Conservation (phyloP, 2,113 vertebrate genomes). For the Chrysochloris asiatica region DNA sequence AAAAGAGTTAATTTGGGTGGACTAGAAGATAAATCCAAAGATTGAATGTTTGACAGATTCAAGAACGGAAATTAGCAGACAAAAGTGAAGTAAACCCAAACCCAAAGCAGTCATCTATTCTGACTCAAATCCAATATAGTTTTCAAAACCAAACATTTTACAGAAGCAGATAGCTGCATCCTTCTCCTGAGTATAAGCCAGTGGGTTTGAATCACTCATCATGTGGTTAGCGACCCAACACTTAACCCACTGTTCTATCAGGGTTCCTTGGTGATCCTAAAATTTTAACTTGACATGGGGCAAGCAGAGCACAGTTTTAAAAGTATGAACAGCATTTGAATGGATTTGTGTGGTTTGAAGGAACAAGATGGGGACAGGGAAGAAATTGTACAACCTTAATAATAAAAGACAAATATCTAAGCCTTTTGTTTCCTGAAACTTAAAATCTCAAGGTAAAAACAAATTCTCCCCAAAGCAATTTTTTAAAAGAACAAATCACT, state of each 20-base stretch:
- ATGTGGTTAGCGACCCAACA: too few relatives aligned
- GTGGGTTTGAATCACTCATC: too few relatives aligned
- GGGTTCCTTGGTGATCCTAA: not conserved
- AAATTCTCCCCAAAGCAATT: not conserved
- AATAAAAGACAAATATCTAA: not conserved
- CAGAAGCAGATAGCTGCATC: too few relatives aligned
- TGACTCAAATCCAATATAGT: too few relatives aligned
- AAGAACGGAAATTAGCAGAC: not conserved
- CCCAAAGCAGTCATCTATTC: too few relatives aligned
- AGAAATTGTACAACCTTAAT: not conserved
- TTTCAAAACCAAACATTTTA: too few relatives aligned
- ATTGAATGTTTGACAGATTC: not conserved
- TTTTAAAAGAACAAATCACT: not conserved
- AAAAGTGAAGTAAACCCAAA: not conserved
- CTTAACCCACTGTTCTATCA: too few relatives aligned
- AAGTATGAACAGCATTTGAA: not conserved
- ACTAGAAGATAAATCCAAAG: not conserved
- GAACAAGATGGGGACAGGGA: too few relatives aligned
- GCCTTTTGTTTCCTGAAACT: not conserved
- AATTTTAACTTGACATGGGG: not conserved
- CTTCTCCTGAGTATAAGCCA: too few relatives aligned
- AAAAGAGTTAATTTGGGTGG: too few relatives aligned
- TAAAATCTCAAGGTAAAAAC: not conserved
- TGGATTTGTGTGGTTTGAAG: not conserved
- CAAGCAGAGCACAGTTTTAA: not conserved